Evolutionary conservation across 2,113 vertebrate genomes (phyloP), one percentile per base, ranked within the genome.

Genomic region (Vireo altiloquus): DNA sequence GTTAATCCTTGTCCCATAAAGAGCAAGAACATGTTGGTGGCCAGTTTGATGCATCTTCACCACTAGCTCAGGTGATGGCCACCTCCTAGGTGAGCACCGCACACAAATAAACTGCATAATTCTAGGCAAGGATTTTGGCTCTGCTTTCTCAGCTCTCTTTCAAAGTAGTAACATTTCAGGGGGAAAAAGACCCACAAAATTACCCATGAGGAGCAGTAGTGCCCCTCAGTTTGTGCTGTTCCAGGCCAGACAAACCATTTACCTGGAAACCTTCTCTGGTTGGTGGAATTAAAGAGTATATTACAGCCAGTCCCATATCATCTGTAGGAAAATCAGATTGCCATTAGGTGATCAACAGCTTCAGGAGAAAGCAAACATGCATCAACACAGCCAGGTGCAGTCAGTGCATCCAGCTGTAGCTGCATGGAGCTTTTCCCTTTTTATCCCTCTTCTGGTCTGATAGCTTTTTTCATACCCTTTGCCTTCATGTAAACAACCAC

Each of bases 131-230:
- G 44, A 22, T 54, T 80, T 82, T 68, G 46, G 15, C 18, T 80
- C 39, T 76, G 57, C 39, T 23, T 53, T 82, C 76, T 69, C 27
- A 47, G 40, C 16, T 74, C 17, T 47, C 56, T 70, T 74, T 53
- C 53, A 76, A 69, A 61, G 40, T 33, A 50, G 19, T 33, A 35
- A 30, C 30, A 6, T 63, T 89, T 69, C 14, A 30, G 33, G 33
- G 21, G 14, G 0, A 0, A 37, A 31, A 28, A 66, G 23, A 12
- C 7, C 2, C 25, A 16, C n/a, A 49, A 25, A 61, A 69, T 35
- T 8, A 56, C 6, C 28, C 40, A 24, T 0, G 1, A 9, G 4
- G 50, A 65, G 50, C 39, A 46, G 33, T 14, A 56, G 24, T 19
- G 21, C 40, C 8, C 25, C 59, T 89, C 2, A 0, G 18, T 63